A percentile compares a stretch with the other conserved stretches of the same genome.
Evolutionary conservation across 2,888 invertebrate species (phyloP).

Genomic region (Lasioglossum pauxillum): DNA sequence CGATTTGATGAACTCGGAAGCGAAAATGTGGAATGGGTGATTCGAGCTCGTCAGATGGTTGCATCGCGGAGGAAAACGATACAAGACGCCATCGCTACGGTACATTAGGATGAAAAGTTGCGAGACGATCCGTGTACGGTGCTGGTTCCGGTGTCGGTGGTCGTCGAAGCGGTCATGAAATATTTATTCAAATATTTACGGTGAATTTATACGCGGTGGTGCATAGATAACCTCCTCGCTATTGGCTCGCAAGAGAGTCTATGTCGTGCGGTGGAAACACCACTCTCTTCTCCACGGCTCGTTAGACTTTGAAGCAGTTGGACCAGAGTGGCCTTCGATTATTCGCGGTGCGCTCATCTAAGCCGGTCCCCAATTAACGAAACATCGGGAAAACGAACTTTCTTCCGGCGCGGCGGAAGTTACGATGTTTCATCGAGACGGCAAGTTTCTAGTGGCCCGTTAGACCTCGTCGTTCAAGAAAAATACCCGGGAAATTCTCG

Average conservation of each 20-base stretch:
- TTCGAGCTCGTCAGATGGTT: not conserved
- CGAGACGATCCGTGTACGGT: not conserved
- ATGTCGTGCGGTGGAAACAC: slow-evolving; percentile 16
- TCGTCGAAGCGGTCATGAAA: slow-evolving; percentile 5
- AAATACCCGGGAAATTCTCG: slow-evolving; percentile 14
- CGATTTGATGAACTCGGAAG: not conserved
- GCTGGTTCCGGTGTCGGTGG: not conserved
- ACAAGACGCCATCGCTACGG: not conserved
- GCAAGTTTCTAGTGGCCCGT: slow-evolving; percentile 20
- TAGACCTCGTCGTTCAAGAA: slow-evolving; percentile 26
- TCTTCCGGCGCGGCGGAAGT: slow-evolving; percentile 29
- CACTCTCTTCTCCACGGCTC: slow-evolving; percentile 45
- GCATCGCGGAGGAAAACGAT: not conserved
- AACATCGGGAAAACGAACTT: slow-evolving; percentile 46
- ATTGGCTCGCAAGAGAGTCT: not conserved
- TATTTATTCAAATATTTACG: slow-evolving; percentile 39
- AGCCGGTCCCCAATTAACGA: slow-evolving; percentile 60
- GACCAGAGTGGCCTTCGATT: slow-evolving; percentile 55
- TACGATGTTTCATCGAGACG: slow-evolving; percentile 45
- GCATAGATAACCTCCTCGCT: not conserved
- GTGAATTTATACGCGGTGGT: slow-evolving; percentile 20
- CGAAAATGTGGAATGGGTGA: not conserved
- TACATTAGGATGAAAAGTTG: slow-evolving; percentile 9
- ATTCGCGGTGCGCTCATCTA: slow-evolving; percentile 54
- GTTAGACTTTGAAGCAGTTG: slow-evolving; percentile 63